Evolutionary conservation across 2,888 invertebrate species (phyloP).

Genomic region (Lithophane semibrunnea): DNA sequence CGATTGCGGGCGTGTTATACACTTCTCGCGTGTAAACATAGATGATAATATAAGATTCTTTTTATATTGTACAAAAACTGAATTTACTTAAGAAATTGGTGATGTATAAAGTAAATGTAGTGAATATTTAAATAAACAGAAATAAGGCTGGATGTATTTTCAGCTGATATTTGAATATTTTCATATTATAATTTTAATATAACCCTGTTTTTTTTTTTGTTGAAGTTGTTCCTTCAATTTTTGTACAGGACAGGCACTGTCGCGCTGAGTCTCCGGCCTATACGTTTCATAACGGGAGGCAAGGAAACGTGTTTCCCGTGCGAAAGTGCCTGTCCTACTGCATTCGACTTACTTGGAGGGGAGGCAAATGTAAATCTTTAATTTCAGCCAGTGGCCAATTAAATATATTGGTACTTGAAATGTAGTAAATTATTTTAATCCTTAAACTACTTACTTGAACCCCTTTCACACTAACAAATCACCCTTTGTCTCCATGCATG

Average conservation of each 20-base stretch:
- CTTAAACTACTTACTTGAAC: conserved; percentile 10
- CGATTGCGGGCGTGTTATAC: conserved; percentile 84
- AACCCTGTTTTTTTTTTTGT: conserved; percentile 90
- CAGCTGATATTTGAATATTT: conserved; percentile 90
- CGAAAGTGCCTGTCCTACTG: conserved; percentile 76
- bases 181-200: conserved; percentile 91
- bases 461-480: conserved; percentile 5
- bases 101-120: conserved; percentile 90
- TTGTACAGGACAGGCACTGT: conserved; percentile 83
- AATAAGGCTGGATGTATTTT: conserved; percentile 88
- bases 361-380: conserved; percentile 87
- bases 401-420: conserved; percentile 89
- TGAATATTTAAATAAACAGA: conserved; percentile 90
- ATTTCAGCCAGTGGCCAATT: conserved; percentile 90
- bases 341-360: conserved; percentile 82
- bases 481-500: neutral
- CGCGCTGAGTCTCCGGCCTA: conserved; percentile 63
- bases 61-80: conserved; percentile 91
- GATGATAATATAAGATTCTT: conserved; percentile 89
- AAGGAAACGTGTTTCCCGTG: conserved; percentile 55
- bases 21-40: conserved; percentile 86
- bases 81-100: conserved; percentile 91
- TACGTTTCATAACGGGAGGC: conserved; percentile 41
- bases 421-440: conserved; percentile 83
- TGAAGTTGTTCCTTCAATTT: conserved; percentile 87